These are phyloP conservation scores for Discoglossus pictus DNA, from an alignment of 2,797 vertebrate genomes.

Conservation along the genomic window DNA sequence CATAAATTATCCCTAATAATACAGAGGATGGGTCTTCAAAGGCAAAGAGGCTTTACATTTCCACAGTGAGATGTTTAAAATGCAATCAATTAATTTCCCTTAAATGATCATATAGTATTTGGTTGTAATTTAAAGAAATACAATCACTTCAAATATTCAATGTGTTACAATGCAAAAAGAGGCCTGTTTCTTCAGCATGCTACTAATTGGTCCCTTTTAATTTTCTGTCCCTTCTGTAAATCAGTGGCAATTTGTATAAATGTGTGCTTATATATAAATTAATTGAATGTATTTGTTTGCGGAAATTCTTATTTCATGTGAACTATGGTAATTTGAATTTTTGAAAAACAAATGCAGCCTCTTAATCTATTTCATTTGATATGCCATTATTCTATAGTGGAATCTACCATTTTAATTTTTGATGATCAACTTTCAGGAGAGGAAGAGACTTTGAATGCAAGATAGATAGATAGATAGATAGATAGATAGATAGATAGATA, in stretches of 20 bases:
- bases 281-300: too few species aligned
- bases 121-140: constrained; percentile 71
- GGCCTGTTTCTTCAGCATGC: constrained; percentile 72
- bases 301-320: too few species aligned
- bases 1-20: constrained; percentile 76
- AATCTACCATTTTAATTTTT: too few species aligned
- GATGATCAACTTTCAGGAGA: too few species aligned
- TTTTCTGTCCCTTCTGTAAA: constrained; percentile 73
- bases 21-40: constrained; percentile 74
- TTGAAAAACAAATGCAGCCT: too few species aligned
- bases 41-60: constrained; percentile 69
- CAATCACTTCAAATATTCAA: constrained; percentile 66
- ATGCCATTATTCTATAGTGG: too few species aligned
- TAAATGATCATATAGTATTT: constrained; percentile 70
- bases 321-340: too few species aligned
- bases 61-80: constrained; percentile 70
- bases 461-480: too few species aligned
- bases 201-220: constrained; percentile 47
- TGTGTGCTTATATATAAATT: too few species aligned
- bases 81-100: constrained; percentile 75
- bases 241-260: constrained; percentile 68
- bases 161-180: constrained; percentile 62
- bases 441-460: too few species aligned
- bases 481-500: too few species aligned
- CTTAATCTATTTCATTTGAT: too few species aligned